Evolutionary conservation across 30 jellyfish, hydroid and myxozoan genomes (phyloP).

Genomic region (Clytia hemisphaerica): DNA sequence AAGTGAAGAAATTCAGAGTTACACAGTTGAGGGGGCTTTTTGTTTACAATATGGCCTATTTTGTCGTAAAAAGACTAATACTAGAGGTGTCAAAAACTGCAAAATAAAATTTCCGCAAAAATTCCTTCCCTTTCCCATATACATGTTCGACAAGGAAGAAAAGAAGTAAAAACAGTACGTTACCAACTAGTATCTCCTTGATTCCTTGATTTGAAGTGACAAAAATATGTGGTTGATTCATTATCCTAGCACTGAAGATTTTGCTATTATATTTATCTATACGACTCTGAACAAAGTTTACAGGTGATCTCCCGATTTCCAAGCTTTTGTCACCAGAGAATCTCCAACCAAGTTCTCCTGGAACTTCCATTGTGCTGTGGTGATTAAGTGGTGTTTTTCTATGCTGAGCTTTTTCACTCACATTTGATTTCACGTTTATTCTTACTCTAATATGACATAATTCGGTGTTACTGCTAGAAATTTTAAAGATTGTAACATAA

Average conservation of each 20-base stretch:
- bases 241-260: slow-evolving; percentile 65
- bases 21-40: too few relatives aligned
- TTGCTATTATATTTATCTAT: slow-evolving; percentile 45
- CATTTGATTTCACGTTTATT: too few relatives aligned
- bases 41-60: too few relatives aligned
- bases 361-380: slow-evolving; percentile 49
- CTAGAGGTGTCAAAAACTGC: background rate
- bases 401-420: too few relatives aligned
- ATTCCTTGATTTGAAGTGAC: slow-evolving; percentile 76
- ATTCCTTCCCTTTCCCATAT: background rate
- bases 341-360: slow-evolving; percentile 91
- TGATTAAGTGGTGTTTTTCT: too few relatives aligned
- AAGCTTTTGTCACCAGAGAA: slow-evolving; percentile 78
- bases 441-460: too few relatives aligned
- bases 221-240: slow-evolving; percentile 77
- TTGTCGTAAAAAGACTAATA: too few relatives aligned
- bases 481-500: too few relatives aligned
- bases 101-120: background rate
- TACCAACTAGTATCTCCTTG: slow-evolving; percentile 53
- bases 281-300: slow-evolving; percentile 59
- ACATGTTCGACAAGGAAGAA: too few relatives aligned
- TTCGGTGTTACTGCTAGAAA: too few relatives aligned
- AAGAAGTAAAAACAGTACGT: too few relatives aligned
- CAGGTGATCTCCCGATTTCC: slow-evolving; percentile 82
- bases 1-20: background rate